Conservation (phyloP, 2,888 invertebrate genomes). For the Anthophora plumipes region DNA sequence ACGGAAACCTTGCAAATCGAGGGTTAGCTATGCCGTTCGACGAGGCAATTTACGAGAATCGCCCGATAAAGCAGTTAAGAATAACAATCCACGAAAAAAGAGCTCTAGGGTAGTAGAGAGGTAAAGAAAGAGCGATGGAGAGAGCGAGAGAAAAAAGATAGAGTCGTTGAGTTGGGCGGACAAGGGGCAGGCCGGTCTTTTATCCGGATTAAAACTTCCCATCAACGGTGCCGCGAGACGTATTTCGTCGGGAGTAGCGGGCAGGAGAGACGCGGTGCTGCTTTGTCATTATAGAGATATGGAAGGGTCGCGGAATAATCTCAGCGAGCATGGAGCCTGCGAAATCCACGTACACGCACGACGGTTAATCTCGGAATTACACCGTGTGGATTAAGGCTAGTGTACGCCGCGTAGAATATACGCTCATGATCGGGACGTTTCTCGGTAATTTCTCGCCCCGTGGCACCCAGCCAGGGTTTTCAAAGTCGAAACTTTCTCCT, state of each 20-base stretch:
- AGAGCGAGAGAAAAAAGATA: too few species aligned
- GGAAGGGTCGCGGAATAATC: constrained; percentile 58
- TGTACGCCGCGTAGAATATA: neutral
- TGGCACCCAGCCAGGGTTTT: constrained; percentile 43
- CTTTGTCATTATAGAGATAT: constrained; percentile 46
- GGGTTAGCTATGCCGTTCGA: neutral
- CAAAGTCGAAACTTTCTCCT: constrained; percentile 31
- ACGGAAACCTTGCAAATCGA: too few species aligned
- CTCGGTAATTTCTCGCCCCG: constrained; percentile 50
- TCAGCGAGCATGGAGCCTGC: constrained; percentile 35
- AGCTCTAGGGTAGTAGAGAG: too few species aligned
- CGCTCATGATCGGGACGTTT: constrained; percentile 58
- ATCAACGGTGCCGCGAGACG: constrained; percentile 23
- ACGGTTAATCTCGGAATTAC: constrained; percentile 67
- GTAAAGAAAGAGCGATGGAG: too few species aligned
- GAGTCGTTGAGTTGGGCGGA: constrained; percentile 3
- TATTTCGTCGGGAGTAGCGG: constrained; percentile 16
- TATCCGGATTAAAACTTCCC: constrained; percentile 53
- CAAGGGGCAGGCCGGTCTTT: constrained; percentile 22
- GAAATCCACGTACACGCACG: constrained; percentile 58
- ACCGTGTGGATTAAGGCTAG: constrained; percentile 56
- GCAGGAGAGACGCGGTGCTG: neutral
- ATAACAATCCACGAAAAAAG: constrained; percentile 13
- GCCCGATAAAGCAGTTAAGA: constrained; percentile 34
- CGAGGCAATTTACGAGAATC: constrained; percentile 23